Evolutionary conservation across 35 echinoderm and acorn worm species (phyloP).

Genomic region (Nesometra sesokonis): DNA sequence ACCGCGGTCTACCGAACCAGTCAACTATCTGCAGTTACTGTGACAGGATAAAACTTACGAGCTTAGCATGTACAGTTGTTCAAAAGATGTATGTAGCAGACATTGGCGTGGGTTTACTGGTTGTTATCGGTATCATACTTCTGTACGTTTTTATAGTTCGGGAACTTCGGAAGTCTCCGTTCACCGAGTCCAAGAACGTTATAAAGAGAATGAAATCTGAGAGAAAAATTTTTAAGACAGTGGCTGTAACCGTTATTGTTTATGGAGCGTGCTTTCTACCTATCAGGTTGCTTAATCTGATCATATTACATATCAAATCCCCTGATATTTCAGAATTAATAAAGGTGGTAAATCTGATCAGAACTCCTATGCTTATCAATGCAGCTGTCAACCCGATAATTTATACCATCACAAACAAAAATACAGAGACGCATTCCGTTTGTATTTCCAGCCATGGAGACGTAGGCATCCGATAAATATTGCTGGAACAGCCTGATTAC

Average conservation of each 20-base stretch:
- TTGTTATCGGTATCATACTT: background rate
- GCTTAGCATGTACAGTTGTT: background rate
- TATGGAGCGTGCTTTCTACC: background rate
- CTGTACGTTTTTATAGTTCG: background rate
- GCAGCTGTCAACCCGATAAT: background rate
- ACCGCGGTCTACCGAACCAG: background rate
- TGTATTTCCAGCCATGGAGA: background rate
- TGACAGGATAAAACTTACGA: background rate
- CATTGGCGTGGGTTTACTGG: background rate
- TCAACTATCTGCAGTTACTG: background rate
- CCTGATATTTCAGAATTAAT: background rate
- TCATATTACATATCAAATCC: background rate
- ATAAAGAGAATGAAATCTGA: background rate
- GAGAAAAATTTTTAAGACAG: background rate
- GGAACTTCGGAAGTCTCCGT: background rate
- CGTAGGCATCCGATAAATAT: too few relatives aligned
- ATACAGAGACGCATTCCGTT: background rate
- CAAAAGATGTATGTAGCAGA: background rate
- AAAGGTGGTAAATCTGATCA: background rate
- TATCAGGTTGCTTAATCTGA: background rate
- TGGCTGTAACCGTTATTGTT: background rate
- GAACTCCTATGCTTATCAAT: background rate
- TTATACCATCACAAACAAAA: background rate
- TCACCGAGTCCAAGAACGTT: background rate
- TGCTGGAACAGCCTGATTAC: too few relatives aligned